Evolutionary conservation across 2,888 invertebrate genomes (phyloP), one percentile per base, ranked within the genome.

Genomic region (Tiliacea aurago): DNA sequence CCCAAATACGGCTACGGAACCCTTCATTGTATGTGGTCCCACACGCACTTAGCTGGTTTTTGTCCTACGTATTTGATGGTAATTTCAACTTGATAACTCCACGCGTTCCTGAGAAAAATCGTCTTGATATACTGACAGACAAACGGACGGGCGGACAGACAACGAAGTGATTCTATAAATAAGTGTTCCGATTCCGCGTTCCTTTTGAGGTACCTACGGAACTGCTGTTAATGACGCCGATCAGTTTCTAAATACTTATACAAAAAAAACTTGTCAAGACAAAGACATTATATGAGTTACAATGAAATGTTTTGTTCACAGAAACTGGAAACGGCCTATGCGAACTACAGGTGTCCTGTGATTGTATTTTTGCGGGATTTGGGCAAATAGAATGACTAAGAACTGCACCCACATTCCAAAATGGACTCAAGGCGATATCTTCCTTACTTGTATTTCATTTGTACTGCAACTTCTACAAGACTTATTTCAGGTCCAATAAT

Each of bases 341-440:
- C 37, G 0, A 68, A 67, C 13, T 89, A 89, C 73, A 81, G 72
- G 37, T 55, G 70, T 59, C 87, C 88, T 0, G 6, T 84, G 0
- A 64, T 70, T 11, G 86, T 87, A 9, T n/a, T 89, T 10, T 81
- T 85, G 41, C 66, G 88, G 18, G 89, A 89, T 56, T 47, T 89
- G 10, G 87, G 87, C 9, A 3, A 28, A 2, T 28, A 72, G 13
- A 28, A n/a, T 2, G 74, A 73, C 5, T 64, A 68, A 78, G 20
- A n/a, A n/a, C 23, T 78, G 15, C 67, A 65, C 15, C 33, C 15
- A 33, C 33, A 49, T 33, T 47, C 3, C 33, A 61, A n/a, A 33
- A n/a, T 28, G 33, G 10, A 11, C 28, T 43, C 51, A 33, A 28
- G 23, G 23, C 9, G 45, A 43, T 59, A 51, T 28, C 10, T 56